Conservation (phyloP, 1,140 invertebrate species). For the Zaprionus tsacasi region DNA sequence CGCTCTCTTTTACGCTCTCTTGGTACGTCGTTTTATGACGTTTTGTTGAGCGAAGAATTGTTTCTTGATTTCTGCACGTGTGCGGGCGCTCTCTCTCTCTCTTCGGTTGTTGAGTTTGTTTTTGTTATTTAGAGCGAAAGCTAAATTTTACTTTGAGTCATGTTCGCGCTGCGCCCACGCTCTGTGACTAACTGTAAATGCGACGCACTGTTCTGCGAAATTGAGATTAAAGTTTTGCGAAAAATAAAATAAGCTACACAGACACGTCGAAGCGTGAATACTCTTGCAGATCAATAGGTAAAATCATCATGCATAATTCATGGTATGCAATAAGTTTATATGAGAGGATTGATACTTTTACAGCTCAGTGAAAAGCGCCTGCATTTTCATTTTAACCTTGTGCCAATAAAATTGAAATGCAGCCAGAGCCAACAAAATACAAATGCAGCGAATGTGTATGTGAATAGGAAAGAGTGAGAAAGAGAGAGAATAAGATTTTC, state of each 20-base stretch:
- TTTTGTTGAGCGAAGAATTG: slow-evolving; percentile 30
- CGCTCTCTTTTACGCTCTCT: slow-evolving; percentile 18
- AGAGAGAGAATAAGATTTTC: slow-evolving; percentile 25
- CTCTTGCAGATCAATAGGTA: not conserved
- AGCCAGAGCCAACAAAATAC: slow-evolving; percentile 30
- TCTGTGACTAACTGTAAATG: slow-evolving; percentile 21
- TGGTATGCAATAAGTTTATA: not conserved
- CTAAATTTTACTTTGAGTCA: slow-evolving; percentile 36
- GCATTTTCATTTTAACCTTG: slow-evolving; percentile 56
- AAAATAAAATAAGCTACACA: not conserved
- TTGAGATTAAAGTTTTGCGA: not conserved
- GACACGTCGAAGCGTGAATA: not conserved
- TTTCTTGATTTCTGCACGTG: slow-evolving; percentile 44
- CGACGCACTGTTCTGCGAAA: slow-evolving; percentile 4
- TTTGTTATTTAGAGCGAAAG: slow-evolving; percentile 9
- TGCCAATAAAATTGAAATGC: slow-evolving; percentile 67
- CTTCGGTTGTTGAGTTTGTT: not conserved
- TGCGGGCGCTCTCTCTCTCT: slow-evolving; percentile 8
- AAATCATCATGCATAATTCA: not conserved
- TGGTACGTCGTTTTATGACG: slow-evolving; percentile 23
- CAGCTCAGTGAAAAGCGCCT: slow-evolving; percentile 8
- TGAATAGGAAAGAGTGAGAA: not conserved
- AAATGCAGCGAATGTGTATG: slow-evolving; percentile 26
- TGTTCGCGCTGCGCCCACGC: slow-evolving; percentile 5
- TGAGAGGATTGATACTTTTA: not conserved